Evolutionary conservation across 2,113 vertebrate species (phyloP), one percentile per base, ranked within the genome.

Genomic region (Tympanuchus pallidicinctus): DNA sequence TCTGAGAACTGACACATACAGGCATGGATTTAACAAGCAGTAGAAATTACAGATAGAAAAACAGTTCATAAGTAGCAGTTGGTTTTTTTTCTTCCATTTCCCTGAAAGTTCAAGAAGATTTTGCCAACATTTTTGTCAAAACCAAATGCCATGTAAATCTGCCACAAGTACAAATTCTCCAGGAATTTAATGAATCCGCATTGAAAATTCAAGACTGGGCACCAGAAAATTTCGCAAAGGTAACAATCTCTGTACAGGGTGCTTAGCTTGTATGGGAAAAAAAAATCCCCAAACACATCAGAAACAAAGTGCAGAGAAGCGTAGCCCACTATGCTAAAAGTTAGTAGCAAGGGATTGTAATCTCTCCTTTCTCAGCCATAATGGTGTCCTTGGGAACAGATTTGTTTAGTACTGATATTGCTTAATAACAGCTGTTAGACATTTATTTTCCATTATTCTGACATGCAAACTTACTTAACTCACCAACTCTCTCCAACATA

Each of bases 401-500:
- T 90, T 90, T 92, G 88, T 88, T 96, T 95, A 73, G 73, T 73
- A 27, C 32, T 82, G 70, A 43, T 0, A 2, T 57, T 36, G 71
- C 13, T 79, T 93, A 95, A 89, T 88, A 88, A 27, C 64, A 90
- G 86, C 67, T 70, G 77, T 64, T 94, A 32, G 4, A 15, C 70
- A 47, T 91, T 94, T 81, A 73, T 72, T 94, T 93, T 50, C 75
- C 71, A 40, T 89, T 57, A 24, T 36, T 52, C 78, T 63, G 75
- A 50, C 88, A 48, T 54, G 82, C 89, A 73, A 91, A 59, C 84
- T 84, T 70, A 8, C 89, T 89, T 82, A 95, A 80, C 82, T 75
- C 64, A 30, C 60, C 3, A 42, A 13, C 90, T 85, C 71, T 28
- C 40, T 28, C n/a, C 66, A 82, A 43, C 84, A 85, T 10, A 32